phyloP scores from a whole-genome alignment of 2,888 invertebrate species.

The Clitarchus hookeri region DNA sequence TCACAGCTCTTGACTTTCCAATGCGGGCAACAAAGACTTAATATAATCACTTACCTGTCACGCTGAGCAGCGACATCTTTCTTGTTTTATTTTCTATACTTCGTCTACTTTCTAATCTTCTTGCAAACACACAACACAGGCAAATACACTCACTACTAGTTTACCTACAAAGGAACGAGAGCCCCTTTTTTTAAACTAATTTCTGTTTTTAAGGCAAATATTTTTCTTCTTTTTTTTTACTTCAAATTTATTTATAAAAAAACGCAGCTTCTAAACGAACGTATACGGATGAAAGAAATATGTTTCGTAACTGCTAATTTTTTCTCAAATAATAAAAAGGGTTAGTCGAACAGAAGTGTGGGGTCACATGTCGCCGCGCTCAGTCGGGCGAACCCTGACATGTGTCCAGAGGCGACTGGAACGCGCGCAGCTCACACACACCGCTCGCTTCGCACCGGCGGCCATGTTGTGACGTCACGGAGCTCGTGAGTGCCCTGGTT shows the following conservation, averaged over 20 bases:
- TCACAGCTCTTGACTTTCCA: background rate
- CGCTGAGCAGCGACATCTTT: slow-evolving; percentile 43
- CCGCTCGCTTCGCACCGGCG: slow-evolving; percentile 18
- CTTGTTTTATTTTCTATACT: background rate
- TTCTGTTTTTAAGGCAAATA: slow-evolving; percentile 17
- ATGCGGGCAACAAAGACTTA: background rate
- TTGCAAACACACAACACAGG: slow-evolving; percentile 19
- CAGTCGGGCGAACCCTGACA: slow-evolving; percentile 7
- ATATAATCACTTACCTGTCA: slow-evolving; percentile 40
- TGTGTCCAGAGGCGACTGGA: slow-evolving; percentile 9
- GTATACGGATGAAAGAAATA: background rate
- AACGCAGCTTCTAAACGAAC: background rate
- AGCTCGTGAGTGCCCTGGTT: slow-evolving; percentile 23
- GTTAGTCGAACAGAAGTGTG: background rate
- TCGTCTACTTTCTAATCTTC: background rate
- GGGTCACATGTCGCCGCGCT: background rate
- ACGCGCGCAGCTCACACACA: slow-evolving; percentile 1
- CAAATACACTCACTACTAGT: slow-evolving; percentile 17
- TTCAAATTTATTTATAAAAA: background rate
- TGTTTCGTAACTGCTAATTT: background rate
- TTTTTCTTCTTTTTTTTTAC: background rate
- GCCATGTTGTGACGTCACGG: slow-evolving; percentile 27
- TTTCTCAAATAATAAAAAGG: slow-evolving; percentile 1
- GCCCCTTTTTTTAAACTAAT: background rate
- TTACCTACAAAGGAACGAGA: slow-evolving; percentile 4